phyloP scores from a whole-genome alignment of 2,797 vertebrate genomes.

The Chelonia mydas region DNA sequence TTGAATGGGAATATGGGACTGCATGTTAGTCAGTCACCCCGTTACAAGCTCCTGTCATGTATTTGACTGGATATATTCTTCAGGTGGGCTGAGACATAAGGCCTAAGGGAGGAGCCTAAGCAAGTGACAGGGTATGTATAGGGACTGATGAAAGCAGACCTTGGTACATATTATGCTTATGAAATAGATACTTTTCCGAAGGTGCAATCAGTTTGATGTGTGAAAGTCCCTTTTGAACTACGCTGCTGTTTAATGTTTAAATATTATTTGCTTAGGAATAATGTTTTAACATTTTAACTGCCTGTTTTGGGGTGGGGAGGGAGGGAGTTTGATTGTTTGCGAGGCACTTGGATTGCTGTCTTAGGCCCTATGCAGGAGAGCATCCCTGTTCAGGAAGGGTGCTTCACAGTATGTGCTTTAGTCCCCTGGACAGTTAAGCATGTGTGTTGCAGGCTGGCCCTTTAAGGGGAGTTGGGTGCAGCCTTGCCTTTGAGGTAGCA shows the following conservation, averaged over 20 bases:
- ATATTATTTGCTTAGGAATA: background rate
- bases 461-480: too few species aligned
- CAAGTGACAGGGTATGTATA: background rate
- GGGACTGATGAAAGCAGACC: background rate
- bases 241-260: background rate
- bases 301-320: background rate
- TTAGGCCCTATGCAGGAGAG: background rate
- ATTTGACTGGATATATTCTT: too few species aligned
- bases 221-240: background rate
- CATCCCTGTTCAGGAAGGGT: too few species aligned
- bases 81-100: background rate
- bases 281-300: background rate
- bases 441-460: too few species aligned
- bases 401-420: too few species aligned
- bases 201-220: background rate
- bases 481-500: too few species aligned
- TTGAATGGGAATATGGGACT: background rate
- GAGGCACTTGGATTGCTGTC: background rate
- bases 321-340: background rate
- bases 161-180: background rate
- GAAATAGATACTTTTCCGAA: background rate
- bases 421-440: too few species aligned
- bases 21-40: rapidly evolving
- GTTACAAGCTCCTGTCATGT: rapidly evolving
- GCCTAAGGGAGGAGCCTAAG: background rate